Evolutionary conservation across 2,888 invertebrate species (phyloP).

Genomic region (Sthenelais limicola): DNA sequence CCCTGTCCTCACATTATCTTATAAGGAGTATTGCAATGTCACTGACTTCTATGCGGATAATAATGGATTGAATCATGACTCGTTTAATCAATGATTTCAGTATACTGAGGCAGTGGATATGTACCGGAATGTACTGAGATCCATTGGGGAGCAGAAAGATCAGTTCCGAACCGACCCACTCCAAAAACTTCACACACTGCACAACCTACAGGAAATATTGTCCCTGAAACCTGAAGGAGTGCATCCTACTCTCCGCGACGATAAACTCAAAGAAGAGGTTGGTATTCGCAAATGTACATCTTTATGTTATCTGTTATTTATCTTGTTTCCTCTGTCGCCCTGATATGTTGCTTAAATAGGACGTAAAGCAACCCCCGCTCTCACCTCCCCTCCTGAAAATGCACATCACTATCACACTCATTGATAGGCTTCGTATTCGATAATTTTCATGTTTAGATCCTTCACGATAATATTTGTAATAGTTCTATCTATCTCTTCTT

Average conservation of each 20-base stretch:
- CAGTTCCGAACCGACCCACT: constrained; percentile 77
- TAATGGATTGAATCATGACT: not conserved
- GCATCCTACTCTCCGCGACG: constrained; percentile 75
- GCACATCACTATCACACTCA: too few relatives aligned
- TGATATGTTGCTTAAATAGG: too few relatives aligned
- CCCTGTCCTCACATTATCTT: not conserved
- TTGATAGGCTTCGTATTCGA: too few relatives aligned
- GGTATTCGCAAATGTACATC: not conserved
- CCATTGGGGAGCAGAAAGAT: constrained; percentile 69
- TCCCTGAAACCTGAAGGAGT: constrained; percentile 69
- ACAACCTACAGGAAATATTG: constrained; percentile 77
- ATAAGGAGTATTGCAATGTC: not conserved
- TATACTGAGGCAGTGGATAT: constrained; percentile 76
- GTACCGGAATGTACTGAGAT: constrained; percentile 78
- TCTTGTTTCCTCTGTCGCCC: too few relatives aligned
- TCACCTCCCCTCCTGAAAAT: too few relatives aligned
- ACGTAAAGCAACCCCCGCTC: too few relatives aligned
- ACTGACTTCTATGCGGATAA: too few relatives aligned
- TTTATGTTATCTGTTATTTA: too few relatives aligned
- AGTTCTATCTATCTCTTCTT: too few relatives aligned
- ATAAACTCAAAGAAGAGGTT: constrained; percentile 73
- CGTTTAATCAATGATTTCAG: constrained; percentile 48
- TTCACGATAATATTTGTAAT: too few relatives aligned
- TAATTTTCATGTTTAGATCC: too few relatives aligned
- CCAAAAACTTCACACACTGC: constrained; percentile 79